Conservation (phyloP, 2,797 vertebrate genomes). For the Neostethus bicornis region DNA sequence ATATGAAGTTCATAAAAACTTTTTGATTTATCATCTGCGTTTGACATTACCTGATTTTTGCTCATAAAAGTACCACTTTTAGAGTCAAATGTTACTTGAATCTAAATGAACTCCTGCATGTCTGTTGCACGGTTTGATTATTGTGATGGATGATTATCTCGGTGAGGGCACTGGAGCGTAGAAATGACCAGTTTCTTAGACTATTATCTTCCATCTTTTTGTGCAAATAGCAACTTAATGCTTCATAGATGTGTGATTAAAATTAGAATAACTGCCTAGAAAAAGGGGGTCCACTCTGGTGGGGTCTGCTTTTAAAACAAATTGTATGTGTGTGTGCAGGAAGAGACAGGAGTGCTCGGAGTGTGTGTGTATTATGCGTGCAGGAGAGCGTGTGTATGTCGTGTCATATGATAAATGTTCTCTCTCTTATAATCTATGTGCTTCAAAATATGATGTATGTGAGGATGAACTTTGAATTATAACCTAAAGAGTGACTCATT, state of each 20-base stretch:
- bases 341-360: conserved; percentile 23
- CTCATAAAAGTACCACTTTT: conserved; percentile 17
- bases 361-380: conserved; percentile 50
- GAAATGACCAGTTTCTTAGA: conserved; percentile 67
- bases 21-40: background rate
- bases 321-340: conserved; percentile 36
- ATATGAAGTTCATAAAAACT: background rate
- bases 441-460: conserved; percentile 91
- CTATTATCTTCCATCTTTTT: conserved; percentile 74
- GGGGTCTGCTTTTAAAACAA: conserved; percentile 54
- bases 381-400: conserved; percentile 75
- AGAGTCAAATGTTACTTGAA: conserved; percentile 25
- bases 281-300: conserved; percentile 62
- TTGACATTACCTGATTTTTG: background rate
- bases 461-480: conserved; percentile 90
- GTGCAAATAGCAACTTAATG: conserved; percentile 74
- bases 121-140: conserved; percentile 62
- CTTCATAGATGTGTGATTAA: conserved; percentile 73
- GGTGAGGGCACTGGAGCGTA: conserved; percentile 56
- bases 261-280: conserved; percentile 75
- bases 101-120: conserved; percentile 19
- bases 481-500: conserved; percentile 87
- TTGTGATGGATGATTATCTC: conserved; percentile 72
- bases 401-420: conserved; percentile 87
- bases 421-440: conserved; percentile 88